Evolutionary conservation across 1,140 invertebrate genomes (phyloP).

Genomic region (Drosophila tani): DNA sequence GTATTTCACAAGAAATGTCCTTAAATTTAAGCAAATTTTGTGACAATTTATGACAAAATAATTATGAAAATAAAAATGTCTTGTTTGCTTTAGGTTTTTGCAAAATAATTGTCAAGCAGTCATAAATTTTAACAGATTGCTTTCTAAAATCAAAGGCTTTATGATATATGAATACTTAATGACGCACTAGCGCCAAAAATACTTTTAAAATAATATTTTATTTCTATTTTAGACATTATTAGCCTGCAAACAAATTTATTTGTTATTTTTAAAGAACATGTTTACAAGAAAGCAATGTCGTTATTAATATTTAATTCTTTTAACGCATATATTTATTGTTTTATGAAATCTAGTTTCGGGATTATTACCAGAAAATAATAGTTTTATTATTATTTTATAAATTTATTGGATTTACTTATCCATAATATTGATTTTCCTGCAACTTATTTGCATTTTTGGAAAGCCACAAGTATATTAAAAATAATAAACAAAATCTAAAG

Average conservation of each 20-base stretch:
- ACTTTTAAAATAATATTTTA: not conserved
- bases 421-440: not conserved
- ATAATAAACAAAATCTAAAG: too few relatives aligned
- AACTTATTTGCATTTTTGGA: not conserved
- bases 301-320: not conserved
- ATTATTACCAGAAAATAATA: too few relatives aligned
- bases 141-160: constrained; percentile 1
- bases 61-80: not conserved
- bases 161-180: not conserved
- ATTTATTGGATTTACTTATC: too few relatives aligned
- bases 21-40: not conserved
- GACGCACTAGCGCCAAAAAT: constrained; percentile 8
- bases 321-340: too few relatives aligned
- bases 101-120: constrained; percentile 3
- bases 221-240: not conserved
- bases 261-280: not conserved
- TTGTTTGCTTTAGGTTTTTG: not conserved
- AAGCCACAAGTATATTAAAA: not conserved
- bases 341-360: not conserved
- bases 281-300: too few relatives aligned
- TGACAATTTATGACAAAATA: not conserved
- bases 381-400: too few relatives aligned
- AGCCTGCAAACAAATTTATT: not conserved
- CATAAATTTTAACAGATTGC: constrained; percentile 13
- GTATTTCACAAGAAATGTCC: not conserved